These are phyloP conservation scores for Atethmia centrago DNA, from an alignment of 2,888 invertebrate genomes.

Conservation along the genomic window DNA sequence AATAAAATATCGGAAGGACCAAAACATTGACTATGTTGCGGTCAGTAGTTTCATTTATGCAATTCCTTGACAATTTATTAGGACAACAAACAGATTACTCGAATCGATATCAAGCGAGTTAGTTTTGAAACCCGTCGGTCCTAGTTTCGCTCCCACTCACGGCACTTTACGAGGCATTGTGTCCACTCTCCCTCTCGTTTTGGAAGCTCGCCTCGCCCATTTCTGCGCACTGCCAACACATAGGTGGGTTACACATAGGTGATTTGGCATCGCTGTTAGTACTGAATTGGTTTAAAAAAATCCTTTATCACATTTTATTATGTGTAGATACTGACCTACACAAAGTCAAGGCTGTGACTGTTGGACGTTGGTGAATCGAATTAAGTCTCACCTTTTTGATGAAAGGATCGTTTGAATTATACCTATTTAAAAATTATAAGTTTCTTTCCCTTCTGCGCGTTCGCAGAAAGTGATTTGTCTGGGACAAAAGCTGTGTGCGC, in stretches of 20 bases:
- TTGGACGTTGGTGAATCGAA: no score
- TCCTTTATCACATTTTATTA: no score
- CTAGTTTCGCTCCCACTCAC: slow-evolving; percentile 71
- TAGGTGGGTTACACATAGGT: neutral
- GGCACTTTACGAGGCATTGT: slow-evolving; percentile 67
- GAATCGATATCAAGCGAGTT: slow-evolving; percentile 40
- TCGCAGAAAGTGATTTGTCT: neutral
- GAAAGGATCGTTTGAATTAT: neutral
- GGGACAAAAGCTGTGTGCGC: neutral
- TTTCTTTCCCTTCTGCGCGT: neutral
- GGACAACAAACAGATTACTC: slow-evolving; percentile 48
- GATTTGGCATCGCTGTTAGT: slow-evolving; percentile 1
- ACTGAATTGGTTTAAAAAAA: no score
- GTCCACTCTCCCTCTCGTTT: slow-evolving; percentile 77
- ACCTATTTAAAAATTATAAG: neutral
- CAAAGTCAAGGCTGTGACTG: no score
- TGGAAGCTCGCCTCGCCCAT: slow-evolving; percentile 65
- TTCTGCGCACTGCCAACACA: slow-evolving; percentile 10
- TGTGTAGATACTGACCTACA: no score
- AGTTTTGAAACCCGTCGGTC: slow-evolving; percentile 65
- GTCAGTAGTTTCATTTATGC: neutral
- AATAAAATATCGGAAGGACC: slow-evolving; percentile 1
- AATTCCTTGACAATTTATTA: slow-evolving; percentile 35
- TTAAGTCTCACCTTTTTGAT: no score
- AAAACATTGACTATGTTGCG: neutral